phyloP scores from a whole-genome alignment of 2,888 invertebrate genomes.

The Yponomeuta plumbellus region DNA sequence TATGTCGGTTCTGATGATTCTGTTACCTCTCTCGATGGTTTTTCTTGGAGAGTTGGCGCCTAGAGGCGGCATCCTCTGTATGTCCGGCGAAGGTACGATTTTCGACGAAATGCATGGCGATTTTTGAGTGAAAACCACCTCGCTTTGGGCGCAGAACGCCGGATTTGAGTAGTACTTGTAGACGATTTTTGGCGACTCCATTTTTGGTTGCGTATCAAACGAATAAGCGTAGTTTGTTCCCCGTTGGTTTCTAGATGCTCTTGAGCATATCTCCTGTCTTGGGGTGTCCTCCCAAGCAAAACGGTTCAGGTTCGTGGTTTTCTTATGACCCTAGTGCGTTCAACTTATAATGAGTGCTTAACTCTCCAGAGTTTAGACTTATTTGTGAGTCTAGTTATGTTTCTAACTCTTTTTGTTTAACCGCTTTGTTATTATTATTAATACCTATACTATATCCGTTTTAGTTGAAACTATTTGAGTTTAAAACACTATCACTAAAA shows the following conservation, averaged over 20 bases:
- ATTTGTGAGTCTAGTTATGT: neutral
- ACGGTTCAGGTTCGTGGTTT: constrained; percentile 31
- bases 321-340: constrained; percentile 11
- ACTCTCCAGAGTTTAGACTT: neutral
- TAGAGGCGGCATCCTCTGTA: constrained; percentile 56
- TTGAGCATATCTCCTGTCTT: constrained; percentile 43
- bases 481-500: neutral
- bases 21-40: constrained; percentile 43
- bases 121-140: constrained; percentile 71
- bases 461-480: neutral
- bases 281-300: constrained; percentile 45
- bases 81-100: constrained; percentile 41
- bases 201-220: constrained; percentile 25
- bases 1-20: constrained; percentile 65
- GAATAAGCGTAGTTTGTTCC: constrained; percentile 42
- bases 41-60: constrained; percentile 69
- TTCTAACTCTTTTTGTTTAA: neutral
- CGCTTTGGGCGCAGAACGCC: constrained; percentile 87
- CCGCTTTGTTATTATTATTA: neutral
- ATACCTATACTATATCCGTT: neutral
- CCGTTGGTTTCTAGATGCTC: constrained; percentile 28
- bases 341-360: neutral
- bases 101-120: constrained; percentile 46
- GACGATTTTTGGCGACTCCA: constrained; percentile 72
- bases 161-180: constrained; percentile 86